Evolutionary conservation across 1,140 invertebrate species (phyloP).

Genomic region (Sminthurides bifidus): DNA sequence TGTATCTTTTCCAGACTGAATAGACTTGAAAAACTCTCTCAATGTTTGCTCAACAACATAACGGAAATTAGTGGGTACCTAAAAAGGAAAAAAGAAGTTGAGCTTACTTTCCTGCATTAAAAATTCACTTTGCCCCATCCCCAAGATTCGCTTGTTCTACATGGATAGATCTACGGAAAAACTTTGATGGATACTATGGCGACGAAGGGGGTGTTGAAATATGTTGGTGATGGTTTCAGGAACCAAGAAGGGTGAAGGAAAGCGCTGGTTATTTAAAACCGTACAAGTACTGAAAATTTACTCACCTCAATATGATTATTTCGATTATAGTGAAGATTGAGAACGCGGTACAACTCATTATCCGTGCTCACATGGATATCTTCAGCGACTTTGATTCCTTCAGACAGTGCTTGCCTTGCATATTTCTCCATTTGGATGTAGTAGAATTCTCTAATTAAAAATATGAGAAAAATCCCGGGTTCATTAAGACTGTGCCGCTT

Average conservation of each 20-base stretch:
- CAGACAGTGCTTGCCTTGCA: slow-evolving; percentile 90
- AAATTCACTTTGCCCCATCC: slow-evolving; percentile 9
- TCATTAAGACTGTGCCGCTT: background rate
- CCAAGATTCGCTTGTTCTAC: too few relatives aligned
- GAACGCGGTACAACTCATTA: slow-evolving; percentile 91
- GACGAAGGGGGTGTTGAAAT: too few relatives aligned
- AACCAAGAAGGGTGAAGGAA: slow-evolving; percentile 8
- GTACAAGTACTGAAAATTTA: slow-evolving; percentile 41
- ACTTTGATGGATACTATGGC: too few relatives aligned
- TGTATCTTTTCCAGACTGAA: slow-evolving; percentile 84
- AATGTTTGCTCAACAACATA: slow-evolving; percentile 93
- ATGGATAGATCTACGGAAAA: too few relatives aligned
- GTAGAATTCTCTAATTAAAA: slow-evolving; percentile 85
- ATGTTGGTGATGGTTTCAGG: too few relatives aligned
- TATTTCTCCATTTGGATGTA: slow-evolving; percentile 99
- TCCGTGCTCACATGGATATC: slow-evolving; percentile 87
- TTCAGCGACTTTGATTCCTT: slow-evolving; percentile 84
- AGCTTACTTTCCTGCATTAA: slow-evolving; percentile 12
- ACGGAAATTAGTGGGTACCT: slow-evolving; percentile 96
- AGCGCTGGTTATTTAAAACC: slow-evolving; percentile 1
- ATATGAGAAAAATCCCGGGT: background rate
- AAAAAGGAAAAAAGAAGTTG: too few relatives aligned
- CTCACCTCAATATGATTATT: slow-evolving; percentile 99
- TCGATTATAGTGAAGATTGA: slow-evolving; percentile 98
- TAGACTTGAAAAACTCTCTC: slow-evolving; percentile 95